Conservation (phyloP, 1,140 invertebrate genomes). For the Lucilia sericata region DNA sequence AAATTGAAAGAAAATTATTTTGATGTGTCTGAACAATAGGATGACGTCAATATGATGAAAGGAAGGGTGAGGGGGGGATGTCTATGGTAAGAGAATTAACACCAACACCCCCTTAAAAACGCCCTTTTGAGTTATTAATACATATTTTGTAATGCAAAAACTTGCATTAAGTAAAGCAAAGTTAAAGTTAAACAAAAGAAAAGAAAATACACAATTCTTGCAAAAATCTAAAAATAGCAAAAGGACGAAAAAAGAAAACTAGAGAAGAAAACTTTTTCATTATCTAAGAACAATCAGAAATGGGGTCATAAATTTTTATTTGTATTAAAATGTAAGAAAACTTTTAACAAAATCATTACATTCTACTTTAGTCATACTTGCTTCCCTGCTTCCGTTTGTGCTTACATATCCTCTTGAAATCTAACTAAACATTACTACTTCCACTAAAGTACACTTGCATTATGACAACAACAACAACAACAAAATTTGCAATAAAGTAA, state of each 20-base stretch:
- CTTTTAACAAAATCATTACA: slow-evolving; percentile 3
- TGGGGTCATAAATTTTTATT: slow-evolving; percentile 40
- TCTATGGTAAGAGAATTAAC: no score
- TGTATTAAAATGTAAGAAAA: not conserved
- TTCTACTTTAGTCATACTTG: not conserved
- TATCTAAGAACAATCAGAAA: slow-evolving; percentile 34
- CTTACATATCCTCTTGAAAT: not conserved
- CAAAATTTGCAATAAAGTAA: not conserved
- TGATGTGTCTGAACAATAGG: no score
- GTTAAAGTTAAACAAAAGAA: no score
- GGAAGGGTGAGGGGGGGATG: no score
- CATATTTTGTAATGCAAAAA: no score
- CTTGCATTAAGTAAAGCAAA: no score
- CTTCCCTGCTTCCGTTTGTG: not conserved
- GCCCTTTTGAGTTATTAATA: no score
- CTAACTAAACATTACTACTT: not conserved
- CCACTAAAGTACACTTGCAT: not conserved
- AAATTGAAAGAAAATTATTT: no score
- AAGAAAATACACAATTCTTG: no score
- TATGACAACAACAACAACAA: not conserved
- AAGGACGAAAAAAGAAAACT: not conserved
- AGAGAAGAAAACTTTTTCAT: slow-evolving; percentile 32
- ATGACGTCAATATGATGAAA: no score
- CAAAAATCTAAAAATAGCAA: no score
- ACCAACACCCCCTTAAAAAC: no score